These are phyloP conservation scores for Coendou prehensilis DNA, from an alignment of 2,797 vertebrate species.

Conservation along the genomic window DNA sequence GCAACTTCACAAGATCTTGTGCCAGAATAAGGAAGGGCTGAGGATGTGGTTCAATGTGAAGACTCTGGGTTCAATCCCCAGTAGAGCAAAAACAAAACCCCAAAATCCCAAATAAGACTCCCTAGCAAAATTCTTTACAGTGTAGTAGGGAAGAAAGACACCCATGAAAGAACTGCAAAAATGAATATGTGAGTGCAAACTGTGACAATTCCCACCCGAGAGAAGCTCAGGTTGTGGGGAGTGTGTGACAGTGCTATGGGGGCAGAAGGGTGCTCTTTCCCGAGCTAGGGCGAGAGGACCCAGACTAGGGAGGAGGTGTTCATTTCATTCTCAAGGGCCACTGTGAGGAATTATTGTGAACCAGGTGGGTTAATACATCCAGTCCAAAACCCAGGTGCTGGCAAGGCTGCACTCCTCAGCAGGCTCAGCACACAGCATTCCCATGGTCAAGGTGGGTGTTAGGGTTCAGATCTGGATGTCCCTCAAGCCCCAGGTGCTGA, in stretches of 20 bases:
- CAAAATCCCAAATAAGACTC: background rate
- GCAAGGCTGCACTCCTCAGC: background rate
- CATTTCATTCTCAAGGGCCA: background rate
- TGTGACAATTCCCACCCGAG: background rate
- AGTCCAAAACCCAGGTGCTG: background rate
- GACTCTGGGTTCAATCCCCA: background rate
- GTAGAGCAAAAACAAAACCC: background rate
- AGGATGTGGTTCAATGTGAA: background rate
- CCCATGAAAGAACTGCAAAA: background rate
- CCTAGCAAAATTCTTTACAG: background rate
- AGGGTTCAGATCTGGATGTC: too few relatives aligned
- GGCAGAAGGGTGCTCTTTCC: background rate
- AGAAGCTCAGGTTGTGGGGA: background rate
- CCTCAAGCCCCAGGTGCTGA: background rate
- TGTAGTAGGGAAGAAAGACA: background rate
- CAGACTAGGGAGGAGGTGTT: background rate
- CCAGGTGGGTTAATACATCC: background rate
- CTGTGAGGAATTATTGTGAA: background rate
- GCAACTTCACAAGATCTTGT: background rate
- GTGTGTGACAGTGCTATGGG: too few relatives aligned
- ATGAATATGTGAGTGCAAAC: background rate
- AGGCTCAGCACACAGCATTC: background rate
- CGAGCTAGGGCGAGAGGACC: fast-evolving
- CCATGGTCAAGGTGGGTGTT: too few relatives aligned
- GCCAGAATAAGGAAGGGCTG: background rate